A percentile compares a stretch with the other conserved stretches of the same genome.
phyloP scores from a whole-genome alignment of 2,888 invertebrate species.

The Coleophora deauratella region DNA sequence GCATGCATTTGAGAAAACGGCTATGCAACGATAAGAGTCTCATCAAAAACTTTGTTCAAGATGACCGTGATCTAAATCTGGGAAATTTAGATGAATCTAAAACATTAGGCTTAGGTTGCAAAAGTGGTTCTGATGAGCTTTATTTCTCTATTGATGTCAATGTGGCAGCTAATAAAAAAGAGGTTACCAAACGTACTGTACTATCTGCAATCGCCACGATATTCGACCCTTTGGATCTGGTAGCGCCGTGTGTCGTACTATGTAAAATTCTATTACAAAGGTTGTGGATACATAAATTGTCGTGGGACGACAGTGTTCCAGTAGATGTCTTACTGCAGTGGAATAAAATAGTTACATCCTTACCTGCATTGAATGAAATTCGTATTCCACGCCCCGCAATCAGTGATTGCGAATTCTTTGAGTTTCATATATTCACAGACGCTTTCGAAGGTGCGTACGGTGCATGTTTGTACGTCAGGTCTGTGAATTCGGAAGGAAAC shows the following conservation, averaged over 20 bases:
- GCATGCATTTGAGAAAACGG: conserved; percentile 13
- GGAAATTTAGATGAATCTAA: conserved; percentile 9
- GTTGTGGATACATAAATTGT: conserved; percentile 11
- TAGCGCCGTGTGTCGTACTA: conserved; percentile 9
- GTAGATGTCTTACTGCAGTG: neutral
- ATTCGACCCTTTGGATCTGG: conserved; percentile 13
- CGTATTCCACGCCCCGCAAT: conserved; percentile 11
- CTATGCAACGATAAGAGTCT: conserved; percentile 8
- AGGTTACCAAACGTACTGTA: conserved; percentile 14
- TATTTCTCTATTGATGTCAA: conserved; percentile 6
- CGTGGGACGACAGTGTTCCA: conserved; percentile 7
- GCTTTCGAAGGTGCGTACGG: conserved; percentile 14
- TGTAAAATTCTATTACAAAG: conserved; percentile 13
- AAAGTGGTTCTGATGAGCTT: conserved; percentile 9
- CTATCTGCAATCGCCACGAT: conserved; percentile 11
- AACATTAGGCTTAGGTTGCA: conserved; percentile 16
- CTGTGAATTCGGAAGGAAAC: neutral
- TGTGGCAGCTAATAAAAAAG: too few species aligned
- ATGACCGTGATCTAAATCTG: neutral
- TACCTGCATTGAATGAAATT: neutral
- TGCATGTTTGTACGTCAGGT: conserved; percentile 16
- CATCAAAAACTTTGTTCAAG: neutral
- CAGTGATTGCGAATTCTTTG: neutral
- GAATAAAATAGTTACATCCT: neutral
- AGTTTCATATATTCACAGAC: conserved; percentile 19